phyloP scores from a whole-genome alignment of 2,113 vertebrate species.

The Falcunculus frontatus region DNA sequence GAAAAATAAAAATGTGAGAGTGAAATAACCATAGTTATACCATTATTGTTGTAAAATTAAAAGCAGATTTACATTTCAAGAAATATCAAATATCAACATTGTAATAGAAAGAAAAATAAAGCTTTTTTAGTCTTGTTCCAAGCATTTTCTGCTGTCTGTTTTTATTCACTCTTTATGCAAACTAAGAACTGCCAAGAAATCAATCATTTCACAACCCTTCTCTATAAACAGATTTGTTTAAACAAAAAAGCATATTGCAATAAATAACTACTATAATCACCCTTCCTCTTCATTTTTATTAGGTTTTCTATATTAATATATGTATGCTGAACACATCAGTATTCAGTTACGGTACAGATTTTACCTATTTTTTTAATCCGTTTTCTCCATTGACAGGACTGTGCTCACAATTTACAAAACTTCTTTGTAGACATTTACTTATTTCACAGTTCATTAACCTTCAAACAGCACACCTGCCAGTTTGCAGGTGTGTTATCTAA shows the following conservation, averaged over 20 bases:
- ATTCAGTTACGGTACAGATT: constrained; percentile 24
- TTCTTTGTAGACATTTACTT: constrained; percentile 60
- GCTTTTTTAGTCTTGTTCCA: constrained; percentile 60
- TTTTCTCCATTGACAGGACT: constrained; percentile 56
- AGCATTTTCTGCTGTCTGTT: constrained; percentile 64
- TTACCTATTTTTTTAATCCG: constrained; percentile 55
- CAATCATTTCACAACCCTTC: constrained; percentile 35
- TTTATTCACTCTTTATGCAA: constrained; percentile 37
- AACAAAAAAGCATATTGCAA: constrained; percentile 11
- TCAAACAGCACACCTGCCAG: constrained; percentile 45
- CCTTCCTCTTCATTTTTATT: constrained; percentile 50
- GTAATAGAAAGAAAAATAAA: constrained; percentile 70
- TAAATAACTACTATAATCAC: constrained; percentile 14
- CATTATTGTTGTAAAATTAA: constrained; percentile 57
- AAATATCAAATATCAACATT: constrained; percentile 59
- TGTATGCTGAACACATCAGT: background rate
- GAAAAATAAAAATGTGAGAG: constrained; percentile 55
- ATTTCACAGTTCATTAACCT: constrained; percentile 64
- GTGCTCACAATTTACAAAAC: constrained; percentile 52
- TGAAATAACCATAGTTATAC: constrained; percentile 33
- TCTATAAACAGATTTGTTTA: constrained; percentile 29
- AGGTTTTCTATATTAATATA: constrained; percentile 45
- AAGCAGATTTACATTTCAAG: constrained; percentile 69
- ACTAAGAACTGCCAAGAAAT: constrained; percentile 34
- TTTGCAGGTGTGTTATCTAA: constrained; percentile 41